Conservation (phyloP, 2,888 invertebrate species). For the Tachina grossa region DNA sequence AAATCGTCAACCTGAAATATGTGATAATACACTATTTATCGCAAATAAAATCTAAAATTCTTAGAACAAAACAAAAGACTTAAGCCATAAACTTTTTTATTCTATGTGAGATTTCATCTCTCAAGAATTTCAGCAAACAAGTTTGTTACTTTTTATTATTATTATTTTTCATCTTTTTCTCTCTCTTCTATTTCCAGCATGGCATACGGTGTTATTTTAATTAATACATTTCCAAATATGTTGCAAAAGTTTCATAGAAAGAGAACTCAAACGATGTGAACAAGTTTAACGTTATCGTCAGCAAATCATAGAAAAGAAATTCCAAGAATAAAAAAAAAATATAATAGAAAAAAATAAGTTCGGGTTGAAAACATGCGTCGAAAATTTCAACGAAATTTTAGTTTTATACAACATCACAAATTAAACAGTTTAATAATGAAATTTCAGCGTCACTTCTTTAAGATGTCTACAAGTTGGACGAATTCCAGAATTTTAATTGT, state of each 20-base stretch:
- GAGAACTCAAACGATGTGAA: slow-evolving; percentile 47
- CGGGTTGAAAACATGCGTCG: slow-evolving; percentile 56
- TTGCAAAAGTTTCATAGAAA: slow-evolving; percentile 37
- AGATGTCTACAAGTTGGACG: slow-evolving; percentile 35
- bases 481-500: slow-evolving; percentile 37
- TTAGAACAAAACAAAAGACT: slow-evolving; percentile 44
- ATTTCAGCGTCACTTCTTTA: slow-evolving; percentile 3
- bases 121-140: slow-evolving; percentile 37
- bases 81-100: slow-evolving; percentile 40
- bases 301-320: background rate
- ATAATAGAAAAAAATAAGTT: slow-evolving; percentile 10
- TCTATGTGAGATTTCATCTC: background rate
- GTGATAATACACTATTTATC: background rate
- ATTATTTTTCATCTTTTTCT: slow-evolving; percentile 20
- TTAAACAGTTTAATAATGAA: slow-evolving; percentile 39
- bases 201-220: slow-evolving; percentile 24
- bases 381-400: slow-evolving; percentile 63
- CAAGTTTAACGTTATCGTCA: slow-evolving; percentile 7
- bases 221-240: slow-evolving; percentile 48
- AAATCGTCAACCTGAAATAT: background rate
- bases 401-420: slow-evolving; percentile 24
- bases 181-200: slow-evolving; percentile 50
- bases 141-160: slow-evolving; percentile 6
- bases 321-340: background rate
- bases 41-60: background rate